Percentiles rank a stretch among this genome's conserved stretches.
Evolutionary conservation across 2,113 vertebrate species (phyloP).

Genomic region (Sylvia atricapilla): DNA sequence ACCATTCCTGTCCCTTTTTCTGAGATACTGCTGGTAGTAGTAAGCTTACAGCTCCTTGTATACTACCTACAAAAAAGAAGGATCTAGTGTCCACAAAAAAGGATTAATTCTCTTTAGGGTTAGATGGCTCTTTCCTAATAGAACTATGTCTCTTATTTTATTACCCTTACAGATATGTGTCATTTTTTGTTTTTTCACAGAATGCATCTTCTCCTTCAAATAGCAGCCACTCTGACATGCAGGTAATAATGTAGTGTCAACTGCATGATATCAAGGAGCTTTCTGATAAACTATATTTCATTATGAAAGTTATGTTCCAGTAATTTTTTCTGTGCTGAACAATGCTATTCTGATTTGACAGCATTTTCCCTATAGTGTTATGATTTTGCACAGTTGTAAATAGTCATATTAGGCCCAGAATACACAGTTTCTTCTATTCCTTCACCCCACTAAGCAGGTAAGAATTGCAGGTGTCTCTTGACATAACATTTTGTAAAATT

Average conservation of each 20-base stretch:
- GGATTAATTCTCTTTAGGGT: not conserved
- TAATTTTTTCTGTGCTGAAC: not conserved
- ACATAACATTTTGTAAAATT: not conserved
- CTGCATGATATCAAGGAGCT: not conserved
- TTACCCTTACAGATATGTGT: not conserved
- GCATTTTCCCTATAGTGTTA: not conserved
- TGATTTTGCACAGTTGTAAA: not conserved
- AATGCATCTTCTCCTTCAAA: slow-evolving; percentile 48
- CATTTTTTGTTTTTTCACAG: slow-evolving; percentile 4
- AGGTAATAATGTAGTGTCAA: slow-evolving; percentile 25
- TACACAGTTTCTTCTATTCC: not conserved
- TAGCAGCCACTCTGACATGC: not conserved
- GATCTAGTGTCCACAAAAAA: not conserved
- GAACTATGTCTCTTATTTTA: not conserved
- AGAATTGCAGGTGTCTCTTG: not conserved
- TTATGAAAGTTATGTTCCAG: not conserved
- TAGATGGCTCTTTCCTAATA: not conserved
- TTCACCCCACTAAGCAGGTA: not conserved
- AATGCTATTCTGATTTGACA: not conserved
- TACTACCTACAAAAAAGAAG: not conserved
- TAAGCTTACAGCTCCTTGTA: not conserved
- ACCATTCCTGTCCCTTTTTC: not conserved
- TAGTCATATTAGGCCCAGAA: not conserved
- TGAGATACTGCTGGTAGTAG: not conserved
- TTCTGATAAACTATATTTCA: not conserved